Conservation (phyloP, 1,140 invertebrate genomes). For the Cyrtorhinus lividipennis region DNA sequence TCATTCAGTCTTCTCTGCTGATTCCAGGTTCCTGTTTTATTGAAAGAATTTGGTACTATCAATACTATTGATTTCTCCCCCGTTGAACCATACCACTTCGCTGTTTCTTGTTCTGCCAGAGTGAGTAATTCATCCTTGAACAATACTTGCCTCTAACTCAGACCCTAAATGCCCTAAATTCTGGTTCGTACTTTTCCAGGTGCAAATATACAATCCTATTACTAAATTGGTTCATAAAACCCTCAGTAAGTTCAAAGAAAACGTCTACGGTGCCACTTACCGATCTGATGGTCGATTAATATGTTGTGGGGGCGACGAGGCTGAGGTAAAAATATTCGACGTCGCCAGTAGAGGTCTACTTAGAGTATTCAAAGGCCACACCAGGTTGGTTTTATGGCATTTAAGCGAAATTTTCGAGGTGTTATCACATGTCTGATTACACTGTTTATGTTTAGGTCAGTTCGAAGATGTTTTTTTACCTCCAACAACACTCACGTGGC, state of each 20-base stretch:
- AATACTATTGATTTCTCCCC: conserved; percentile 84
- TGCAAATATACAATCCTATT: conserved; percentile 79
- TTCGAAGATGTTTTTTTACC: conserved; percentile 74
- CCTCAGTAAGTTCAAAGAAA: conserved; percentile 70
- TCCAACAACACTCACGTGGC: conserved; percentile 59
- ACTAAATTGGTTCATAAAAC: conserved; percentile 72
- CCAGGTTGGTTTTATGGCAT: conserved; percentile 34
- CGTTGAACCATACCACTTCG: conserved; percentile 71
- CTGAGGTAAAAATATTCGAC: conserved; percentile 77
- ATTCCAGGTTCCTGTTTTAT: conserved; percentile 61
- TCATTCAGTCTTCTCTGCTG: background rate
- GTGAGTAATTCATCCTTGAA: conserved; percentile 38
- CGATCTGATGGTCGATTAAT: conserved; percentile 72
- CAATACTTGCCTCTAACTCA: background rate
- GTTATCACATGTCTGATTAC: too few relatives aligned
- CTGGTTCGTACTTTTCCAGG: too few relatives aligned
- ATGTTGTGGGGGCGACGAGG: conserved; percentile 76
- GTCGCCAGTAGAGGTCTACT: conserved; percentile 60
- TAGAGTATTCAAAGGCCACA: conserved; percentile 52
- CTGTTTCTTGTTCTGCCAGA: conserved; percentile 76
- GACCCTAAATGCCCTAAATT: too few relatives aligned
- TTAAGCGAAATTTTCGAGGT: too few relatives aligned
- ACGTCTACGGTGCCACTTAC: conserved; percentile 73
- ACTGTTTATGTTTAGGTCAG: conserved; percentile 40
- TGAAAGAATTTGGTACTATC: conserved; percentile 84